Conservation (phyloP, 1,140 invertebrate genomes). For the Nasonia giraulti region DNA sequence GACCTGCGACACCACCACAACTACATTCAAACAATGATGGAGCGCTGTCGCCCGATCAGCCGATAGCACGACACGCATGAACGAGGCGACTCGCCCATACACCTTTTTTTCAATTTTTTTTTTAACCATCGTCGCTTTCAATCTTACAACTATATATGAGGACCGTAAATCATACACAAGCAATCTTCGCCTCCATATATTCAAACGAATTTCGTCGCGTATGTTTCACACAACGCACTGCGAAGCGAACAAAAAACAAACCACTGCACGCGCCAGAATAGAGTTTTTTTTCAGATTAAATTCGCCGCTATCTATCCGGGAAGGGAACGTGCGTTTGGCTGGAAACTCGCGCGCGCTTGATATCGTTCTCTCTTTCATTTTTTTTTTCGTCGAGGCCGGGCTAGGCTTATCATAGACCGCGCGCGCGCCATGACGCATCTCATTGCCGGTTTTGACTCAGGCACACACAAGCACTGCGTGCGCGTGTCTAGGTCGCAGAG, state of each 20-base stretch:
- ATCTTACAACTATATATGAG: too few relatives aligned
- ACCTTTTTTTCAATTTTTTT: too few relatives aligned
- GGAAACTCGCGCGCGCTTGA: not conserved
- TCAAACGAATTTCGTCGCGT: too few relatives aligned
- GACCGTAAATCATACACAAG: too few relatives aligned
- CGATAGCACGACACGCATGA: conserved; percentile 10
- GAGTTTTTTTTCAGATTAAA: conserved; percentile 21
- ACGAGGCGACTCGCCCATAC: not conserved
- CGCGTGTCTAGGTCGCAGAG: not conserved
- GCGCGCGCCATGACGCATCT: conserved; percentile 27
- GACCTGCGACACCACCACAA: conserved; percentile 80
- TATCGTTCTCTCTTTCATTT: not conserved
- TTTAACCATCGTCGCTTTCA: too few relatives aligned
- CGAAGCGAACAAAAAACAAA: too few relatives aligned
- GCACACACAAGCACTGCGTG: not conserved
- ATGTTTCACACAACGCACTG: too few relatives aligned
- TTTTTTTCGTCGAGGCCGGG: conserved; percentile 27
- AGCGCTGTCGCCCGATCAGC: conserved; percentile 41
- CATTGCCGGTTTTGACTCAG: conserved; percentile 35
- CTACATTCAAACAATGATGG: conserved; percentile 68
- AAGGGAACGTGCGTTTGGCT: not conserved
- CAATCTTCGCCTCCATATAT: too few relatives aligned
- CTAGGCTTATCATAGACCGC: conserved; percentile 26
- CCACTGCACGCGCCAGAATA: not conserved
- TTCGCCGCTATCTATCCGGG: conserved; percentile 29